Evolutionary conservation across 2,888 invertebrate species (phyloP), one percentile per base, ranked within the genome.

Genomic region (Tridacna gigas): DNA sequence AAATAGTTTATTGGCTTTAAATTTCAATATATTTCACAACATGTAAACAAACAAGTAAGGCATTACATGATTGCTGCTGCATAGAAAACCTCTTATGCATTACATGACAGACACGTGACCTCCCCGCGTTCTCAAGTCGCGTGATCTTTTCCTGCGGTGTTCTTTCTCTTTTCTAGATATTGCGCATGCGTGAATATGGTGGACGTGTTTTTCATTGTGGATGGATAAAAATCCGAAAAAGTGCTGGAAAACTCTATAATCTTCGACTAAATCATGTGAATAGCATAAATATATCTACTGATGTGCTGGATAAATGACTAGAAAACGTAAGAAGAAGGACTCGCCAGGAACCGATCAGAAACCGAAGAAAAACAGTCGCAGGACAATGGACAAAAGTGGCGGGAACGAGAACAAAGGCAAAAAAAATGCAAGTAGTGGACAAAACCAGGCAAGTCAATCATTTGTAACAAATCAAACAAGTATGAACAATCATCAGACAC

Each of bases 361-460:
- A 63, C 25, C 63, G 13, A 63, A 25, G 25, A 63, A 63, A 22
- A 25, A n/a, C 4, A n/a, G n/a, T 13, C n/a, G 22, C 12, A n/a
- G 22, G 22, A 63, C 63, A 63, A 63, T 63, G 63, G 63, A 63
- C 22, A 63, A 63, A n/a, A 63, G 25, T 63, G 63, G 63, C 63
- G 63, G 63, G 63, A 63, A 25, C 13, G 13, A 13, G 20, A 22
- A 25, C 63, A 63, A n/a, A 25, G 63, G 25, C 25, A 63, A 63
- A 22, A 63, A n/a, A 63, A 63, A 63, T 25, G 13, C 63, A 22
- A 63, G n/a, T n/a, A 25, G 13, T 25, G 12, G 13, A 22, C 12
- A 18, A 63, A 63, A 63, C 25, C 63, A 63, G 63, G 63, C 4
- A 63, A 63, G 63, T 63, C 22, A 25, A 25, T 63, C 63, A 63